Conservation (phyloP, 2,113 vertebrate species). For the Eira barbara region DNA sequence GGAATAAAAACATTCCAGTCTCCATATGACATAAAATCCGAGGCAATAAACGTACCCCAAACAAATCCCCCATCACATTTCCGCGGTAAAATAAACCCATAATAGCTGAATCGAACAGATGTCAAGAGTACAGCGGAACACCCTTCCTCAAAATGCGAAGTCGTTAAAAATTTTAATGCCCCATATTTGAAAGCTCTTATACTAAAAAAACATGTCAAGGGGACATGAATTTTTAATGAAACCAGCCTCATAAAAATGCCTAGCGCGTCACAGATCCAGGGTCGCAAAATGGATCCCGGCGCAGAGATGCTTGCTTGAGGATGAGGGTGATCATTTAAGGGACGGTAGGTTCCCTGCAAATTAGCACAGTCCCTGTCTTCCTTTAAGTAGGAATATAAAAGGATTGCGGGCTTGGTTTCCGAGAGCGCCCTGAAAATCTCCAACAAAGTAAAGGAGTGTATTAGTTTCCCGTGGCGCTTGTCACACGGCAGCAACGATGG, state of each 20-base stretch:
- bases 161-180: background rate
- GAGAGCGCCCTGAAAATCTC: background rate
- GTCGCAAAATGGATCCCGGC: background rate
- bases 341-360: background rate
- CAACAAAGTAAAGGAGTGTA: rapidly evolving
- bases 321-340: rapidly evolving
- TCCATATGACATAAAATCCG: background rate
- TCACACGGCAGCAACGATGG: background rate
- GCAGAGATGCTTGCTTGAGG: rapidly evolving
- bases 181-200: background rate
- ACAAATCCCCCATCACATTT: no score
- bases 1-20: background rate
- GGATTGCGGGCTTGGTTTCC: rapidly evolving
- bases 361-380: rapidly evolving
- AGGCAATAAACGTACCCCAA: background rate
- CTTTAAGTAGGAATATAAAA: background rate
- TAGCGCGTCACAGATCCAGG: rapidly evolving
- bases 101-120: background rate
- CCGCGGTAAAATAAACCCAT: background rate
- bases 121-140: background rate
- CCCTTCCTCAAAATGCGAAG: background rate
- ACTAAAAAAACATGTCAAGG: background rate
- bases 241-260: background rate
- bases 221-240: background rate
- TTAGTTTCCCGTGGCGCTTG: rapidly evolving